A percentile compares a stretch with the other conserved stretches of the same genome.
phyloP scores from a whole-genome alignment of 2,797 vertebrate species.

The Clarias laeviceps region DNA sequence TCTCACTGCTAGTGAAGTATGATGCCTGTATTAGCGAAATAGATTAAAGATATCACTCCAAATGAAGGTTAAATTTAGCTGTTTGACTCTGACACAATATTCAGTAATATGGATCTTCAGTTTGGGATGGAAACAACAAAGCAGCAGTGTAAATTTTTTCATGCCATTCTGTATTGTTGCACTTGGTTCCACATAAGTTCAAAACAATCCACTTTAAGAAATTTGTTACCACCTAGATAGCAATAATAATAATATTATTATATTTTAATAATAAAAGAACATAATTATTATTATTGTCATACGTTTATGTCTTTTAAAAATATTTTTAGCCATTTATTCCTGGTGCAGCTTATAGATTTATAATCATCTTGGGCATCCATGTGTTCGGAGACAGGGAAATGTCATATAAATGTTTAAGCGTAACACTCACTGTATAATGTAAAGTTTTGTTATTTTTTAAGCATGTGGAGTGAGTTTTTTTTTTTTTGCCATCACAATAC shows the following conservation, averaged over 20 bases:
- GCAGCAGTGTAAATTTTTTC: neutral
- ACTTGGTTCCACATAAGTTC: neutral
- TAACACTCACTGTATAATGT: neutral
- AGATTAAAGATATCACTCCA: neutral
- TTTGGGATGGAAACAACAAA: neutral
- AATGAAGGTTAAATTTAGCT: neutral
- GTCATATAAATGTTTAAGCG: neutral
- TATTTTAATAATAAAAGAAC: too few relatives aligned
- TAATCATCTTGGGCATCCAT: neutral
- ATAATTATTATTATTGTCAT: too few relatives aligned
- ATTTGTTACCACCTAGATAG: neutral
- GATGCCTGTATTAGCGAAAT: neutral
- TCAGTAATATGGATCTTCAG: neutral
- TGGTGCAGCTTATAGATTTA: neutral
- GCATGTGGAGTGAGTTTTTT: neutral
- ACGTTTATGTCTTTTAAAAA: too few relatives aligned
- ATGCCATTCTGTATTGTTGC: neutral
- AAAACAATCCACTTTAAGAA: neutral
- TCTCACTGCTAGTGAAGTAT: neutral
- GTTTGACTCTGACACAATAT: neutral
- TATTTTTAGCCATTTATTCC: too few relatives aligned
- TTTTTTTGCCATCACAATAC: conserved; percentile 6
- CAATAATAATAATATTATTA: too few relatives aligned
- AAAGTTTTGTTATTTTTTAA: neutral
- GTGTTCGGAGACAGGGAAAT: too few relatives aligned